A percentile compares a stretch with the other conserved stretches of the same genome.
Evolutionary conservation across 2,888 invertebrate species (phyloP).

Genomic region (Sminthurinus aureus): DNA sequence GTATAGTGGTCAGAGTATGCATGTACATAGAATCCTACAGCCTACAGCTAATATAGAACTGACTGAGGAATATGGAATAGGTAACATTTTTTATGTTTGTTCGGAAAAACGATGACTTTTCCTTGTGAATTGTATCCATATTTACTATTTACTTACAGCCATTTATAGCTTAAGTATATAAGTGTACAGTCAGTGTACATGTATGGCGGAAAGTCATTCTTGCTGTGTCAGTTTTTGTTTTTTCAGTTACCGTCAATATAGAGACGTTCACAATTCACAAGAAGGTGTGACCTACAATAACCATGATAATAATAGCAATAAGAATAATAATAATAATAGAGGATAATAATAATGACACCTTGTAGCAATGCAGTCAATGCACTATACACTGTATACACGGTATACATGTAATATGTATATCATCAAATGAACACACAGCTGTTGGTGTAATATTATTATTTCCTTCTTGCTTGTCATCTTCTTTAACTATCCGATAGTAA

Average conservation of each 20-base stretch:
- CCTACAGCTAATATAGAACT: too few species aligned
- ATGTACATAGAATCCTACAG: too few species aligned
- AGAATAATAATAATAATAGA: background rate
- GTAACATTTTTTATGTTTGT: too few species aligned
- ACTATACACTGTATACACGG: too few species aligned
- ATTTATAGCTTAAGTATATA: too few species aligned
- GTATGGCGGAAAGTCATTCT: background rate
- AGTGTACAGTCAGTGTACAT: too few species aligned
- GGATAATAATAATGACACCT: background rate
- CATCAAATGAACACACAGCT: background rate
- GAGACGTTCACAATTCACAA: conserved; percentile 29
- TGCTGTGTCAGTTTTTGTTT: background rate
- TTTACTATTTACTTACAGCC: too few species aligned
- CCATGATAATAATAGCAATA: background rate
- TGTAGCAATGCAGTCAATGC: too few species aligned
- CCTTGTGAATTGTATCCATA: too few species aligned
- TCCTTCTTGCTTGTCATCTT: background rate
- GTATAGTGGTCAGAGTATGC: too few species aligned
- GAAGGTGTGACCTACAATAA: conserved; percentile 29
- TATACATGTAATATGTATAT: background rate
- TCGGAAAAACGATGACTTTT: too few species aligned
- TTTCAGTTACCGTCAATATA: background rate
- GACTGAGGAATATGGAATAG: too few species aligned
- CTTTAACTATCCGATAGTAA: background rate
- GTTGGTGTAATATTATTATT: background rate